A percentile compares a stretch with the other conserved stretches of the same genome.
These are phyloP conservation scores for Drosophila pseudotalamancana DNA, from an alignment of 2,888 invertebrate species.

Conservation along the genomic window DNA sequence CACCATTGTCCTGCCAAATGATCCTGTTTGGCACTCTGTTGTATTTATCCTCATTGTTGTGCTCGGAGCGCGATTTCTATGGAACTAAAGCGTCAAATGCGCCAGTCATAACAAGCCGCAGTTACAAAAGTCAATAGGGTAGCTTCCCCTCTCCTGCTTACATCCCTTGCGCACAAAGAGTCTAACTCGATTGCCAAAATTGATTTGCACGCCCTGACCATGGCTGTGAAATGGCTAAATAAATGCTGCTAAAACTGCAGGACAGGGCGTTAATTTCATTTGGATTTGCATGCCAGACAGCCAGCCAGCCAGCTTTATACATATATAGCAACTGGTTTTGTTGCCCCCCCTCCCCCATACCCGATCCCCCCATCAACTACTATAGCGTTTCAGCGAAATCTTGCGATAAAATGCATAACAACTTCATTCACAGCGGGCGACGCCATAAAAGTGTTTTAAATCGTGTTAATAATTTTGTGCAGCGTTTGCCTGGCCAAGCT, in stretches of 20 bases:
- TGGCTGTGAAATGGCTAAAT: slow-evolving; percentile 57
- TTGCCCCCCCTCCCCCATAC: background rate
- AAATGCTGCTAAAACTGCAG: slow-evolving; percentile 73
- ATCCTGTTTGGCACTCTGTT: slow-evolving; percentile 43
- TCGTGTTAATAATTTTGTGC: slow-evolving; percentile 84
- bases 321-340: slow-evolving; percentile 48
- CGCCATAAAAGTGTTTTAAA: slow-evolving; percentile 84
- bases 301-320: slow-evolving; percentile 22
- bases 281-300: slow-evolving; percentile 58
- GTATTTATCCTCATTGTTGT: slow-evolving; percentile 24
- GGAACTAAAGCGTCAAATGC: slow-evolving; percentile 76
- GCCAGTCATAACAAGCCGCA: slow-evolving; percentile 71
- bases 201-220: slow-evolving; percentile 65
- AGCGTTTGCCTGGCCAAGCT: slow-evolving; percentile 67
- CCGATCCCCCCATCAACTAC: background rate
- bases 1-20: slow-evolving; percentile 55
- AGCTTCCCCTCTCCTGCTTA: background rate
- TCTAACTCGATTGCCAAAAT: slow-evolving; percentile 44
- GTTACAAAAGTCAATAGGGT: slow-evolving; percentile 47
- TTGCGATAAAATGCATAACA: slow-evolving; percentile 81
- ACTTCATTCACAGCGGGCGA: slow-evolving; percentile 83
- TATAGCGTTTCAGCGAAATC: slow-evolving; percentile 67
- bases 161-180: background rate
- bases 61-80: slow-evolving; percentile 61
- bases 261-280: slow-evolving; percentile 76